Percentiles rank a stretch among this genome's conserved stretches.
phyloP scores from a whole-genome alignment of 2,888 invertebrate genomes.

The Cactoblastis cactorum region DNA sequence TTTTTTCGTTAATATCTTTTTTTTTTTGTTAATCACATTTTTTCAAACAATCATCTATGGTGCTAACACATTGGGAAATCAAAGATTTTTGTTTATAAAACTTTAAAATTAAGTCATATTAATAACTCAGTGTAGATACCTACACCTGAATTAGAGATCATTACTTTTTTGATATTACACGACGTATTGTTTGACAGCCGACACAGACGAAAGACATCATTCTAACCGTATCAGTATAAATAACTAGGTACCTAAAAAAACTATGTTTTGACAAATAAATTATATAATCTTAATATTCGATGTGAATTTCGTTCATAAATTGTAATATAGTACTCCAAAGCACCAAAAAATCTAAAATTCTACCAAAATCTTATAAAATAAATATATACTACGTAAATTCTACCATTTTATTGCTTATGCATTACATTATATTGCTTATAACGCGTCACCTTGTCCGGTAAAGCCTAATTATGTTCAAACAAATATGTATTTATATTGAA shows the following conservation, averaged over 20 bases:
- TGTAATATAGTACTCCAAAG: conserved; percentile 61
- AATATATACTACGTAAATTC: conserved; percentile 49
- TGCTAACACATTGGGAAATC: too few relatives aligned
- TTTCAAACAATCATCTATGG: too few relatives aligned
- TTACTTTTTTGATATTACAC: too few relatives aligned
- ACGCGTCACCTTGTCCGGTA: conserved; percentile 62
- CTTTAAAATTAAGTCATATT: too few relatives aligned
- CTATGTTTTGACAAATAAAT: conserved; percentile 35
- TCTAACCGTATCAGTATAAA: conserved; percentile 28
- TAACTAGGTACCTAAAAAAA: too few relatives aligned
- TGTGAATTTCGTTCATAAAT: conserved; percentile 56
- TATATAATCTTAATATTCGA: conserved; percentile 55
- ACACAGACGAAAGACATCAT: not conserved
- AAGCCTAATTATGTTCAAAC: conserved; percentile 43
- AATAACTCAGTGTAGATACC: too few relatives aligned
- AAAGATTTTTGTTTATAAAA: too few relatives aligned
- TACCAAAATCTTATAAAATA: conserved; percentile 56
- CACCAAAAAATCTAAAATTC: conserved; percentile 68
- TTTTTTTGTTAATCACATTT: too few relatives aligned
- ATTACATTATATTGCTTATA: conserved; percentile 73
- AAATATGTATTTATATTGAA: conserved; percentile 32
- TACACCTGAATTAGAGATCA: too few relatives aligned
- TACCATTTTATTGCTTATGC: conserved; percentile 72
- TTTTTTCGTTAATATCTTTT: too few relatives aligned
- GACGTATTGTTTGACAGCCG: conserved; percentile 1